Percentiles rank a stretch among this genome's conserved stretches.
Evolutionary conservation across 2,888 invertebrate species (phyloP).

Genomic region (Aphodius sticticus): DNA sequence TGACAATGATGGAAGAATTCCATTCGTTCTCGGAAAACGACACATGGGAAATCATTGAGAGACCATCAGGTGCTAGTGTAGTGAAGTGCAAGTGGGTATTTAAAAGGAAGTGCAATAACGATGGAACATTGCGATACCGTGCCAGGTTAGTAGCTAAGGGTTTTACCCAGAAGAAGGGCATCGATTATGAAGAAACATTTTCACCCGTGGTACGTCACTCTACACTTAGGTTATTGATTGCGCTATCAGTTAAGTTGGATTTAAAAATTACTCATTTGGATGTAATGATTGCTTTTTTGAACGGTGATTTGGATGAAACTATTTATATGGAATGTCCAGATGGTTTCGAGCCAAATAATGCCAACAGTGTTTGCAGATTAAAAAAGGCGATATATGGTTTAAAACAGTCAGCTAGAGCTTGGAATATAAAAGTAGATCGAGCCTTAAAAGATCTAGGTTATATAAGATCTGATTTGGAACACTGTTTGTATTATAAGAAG

Average conservation of each 20-base stretch:
- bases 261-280: slow-evolving; percentile 40
- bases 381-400: slow-evolving; percentile 35
- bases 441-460: slow-evolving; percentile 35
- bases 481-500: slow-evolving; percentile 35
- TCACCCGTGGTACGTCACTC: slow-evolving; percentile 44
- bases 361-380: slow-evolving; percentile 36
- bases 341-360: slow-evolving; percentile 33
- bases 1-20: slow-evolving; percentile 48
- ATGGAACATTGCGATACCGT: slow-evolving; percentile 40
- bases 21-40: slow-evolving; percentile 47
- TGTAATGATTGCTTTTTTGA: slow-evolving; percentile 48
- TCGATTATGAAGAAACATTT: slow-evolving; percentile 44
- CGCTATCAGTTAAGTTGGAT: slow-evolving; percentile 37
- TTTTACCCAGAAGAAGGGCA: slow-evolving; percentile 38
- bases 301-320: slow-evolving; percentile 44
- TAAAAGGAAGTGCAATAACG: slow-evolving; percentile 45
- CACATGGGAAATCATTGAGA: slow-evolving; percentile 46
- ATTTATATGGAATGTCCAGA: slow-evolving; percentile 43
- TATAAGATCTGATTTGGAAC: slow-evolving; percentile 37
- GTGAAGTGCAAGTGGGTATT: slow-evolving; percentile 50
- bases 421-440: slow-evolving; percentile 36
- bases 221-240: slow-evolving; percentile 43
- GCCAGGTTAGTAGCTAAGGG: slow-evolving; percentile 36
- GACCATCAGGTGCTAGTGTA: slow-evolving; percentile 41
- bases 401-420: slow-evolving; percentile 36